phyloP scores from a whole-genome alignment of 2,888 invertebrate species.

The Leistus spinibarbis region DNA sequence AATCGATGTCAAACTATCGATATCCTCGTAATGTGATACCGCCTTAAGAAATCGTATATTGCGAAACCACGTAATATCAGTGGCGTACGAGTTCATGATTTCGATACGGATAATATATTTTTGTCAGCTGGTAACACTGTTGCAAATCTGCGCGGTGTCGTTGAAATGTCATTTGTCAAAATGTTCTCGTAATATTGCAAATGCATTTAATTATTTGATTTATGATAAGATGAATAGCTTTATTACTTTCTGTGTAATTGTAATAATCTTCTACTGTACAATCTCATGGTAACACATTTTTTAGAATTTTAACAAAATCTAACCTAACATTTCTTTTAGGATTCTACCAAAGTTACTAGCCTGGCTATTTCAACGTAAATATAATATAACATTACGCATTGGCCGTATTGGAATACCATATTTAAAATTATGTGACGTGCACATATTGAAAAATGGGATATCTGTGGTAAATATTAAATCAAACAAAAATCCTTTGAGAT shows the following conservation, averaged over 20 bases:
- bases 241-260: constrained; percentile 52
- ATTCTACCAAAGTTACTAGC: constrained; percentile 76
- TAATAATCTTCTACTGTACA: constrained; percentile 62
- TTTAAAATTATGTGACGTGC: constrained; percentile 79
- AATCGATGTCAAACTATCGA: too few species aligned
- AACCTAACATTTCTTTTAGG: constrained; percentile 60
- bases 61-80: too few species aligned
- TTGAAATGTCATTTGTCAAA: background rate
- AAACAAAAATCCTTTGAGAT: background rate
- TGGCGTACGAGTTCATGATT: too few species aligned
- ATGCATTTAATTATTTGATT: background rate
- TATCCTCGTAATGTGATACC: too few species aligned
- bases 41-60: too few species aligned
- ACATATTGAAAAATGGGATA: constrained; percentile 79
- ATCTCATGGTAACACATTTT: constrained; percentile 53
- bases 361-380: constrained; percentile 81
- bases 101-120: too few species aligned
- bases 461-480: constrained; percentile 66
- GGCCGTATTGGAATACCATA: constrained; percentile 83
- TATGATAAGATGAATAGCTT: constrained; percentile 55
- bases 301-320: background rate
- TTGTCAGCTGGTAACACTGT: background rate
- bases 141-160: background rate
- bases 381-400: constrained; percentile 78
- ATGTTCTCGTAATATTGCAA: background rate